phyloP scores from a whole-genome alignment of 2,797 vertebrate species.

The Ctenopoma kingsleyae region DNA sequence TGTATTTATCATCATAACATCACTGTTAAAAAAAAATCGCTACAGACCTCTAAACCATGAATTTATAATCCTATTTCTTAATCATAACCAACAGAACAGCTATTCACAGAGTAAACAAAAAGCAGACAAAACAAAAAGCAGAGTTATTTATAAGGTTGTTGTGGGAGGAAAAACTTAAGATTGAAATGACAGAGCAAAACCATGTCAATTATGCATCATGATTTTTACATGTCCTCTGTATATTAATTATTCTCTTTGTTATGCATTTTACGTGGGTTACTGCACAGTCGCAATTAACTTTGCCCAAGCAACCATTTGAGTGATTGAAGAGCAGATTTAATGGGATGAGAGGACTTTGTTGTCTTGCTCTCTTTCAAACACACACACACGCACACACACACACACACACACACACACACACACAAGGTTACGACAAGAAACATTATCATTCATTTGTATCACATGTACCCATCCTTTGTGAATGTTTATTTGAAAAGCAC shows the following conservation, averaged over 20 bases:
- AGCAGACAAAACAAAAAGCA: neutral
- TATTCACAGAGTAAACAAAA: conserved; percentile 10
- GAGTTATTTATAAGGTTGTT: conserved; percentile 23
- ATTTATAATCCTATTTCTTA: neutral
- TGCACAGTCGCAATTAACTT: conserved; percentile 73
- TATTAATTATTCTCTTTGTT: conserved; percentile 70
- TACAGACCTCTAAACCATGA: too few species aligned
- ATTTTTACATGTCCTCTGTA: conserved; percentile 64
- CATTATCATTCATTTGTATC: conserved; percentile 39
- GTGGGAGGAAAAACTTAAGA: conserved; percentile 39
- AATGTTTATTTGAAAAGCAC: conserved; percentile 28
- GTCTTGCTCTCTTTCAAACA: conserved; percentile 48
- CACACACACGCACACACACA: conserved; percentile 19
- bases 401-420: conserved; percentile 19
- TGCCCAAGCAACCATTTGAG: conserved; percentile 68
- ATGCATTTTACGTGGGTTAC: conserved; percentile 64
- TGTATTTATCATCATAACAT: too few species aligned
- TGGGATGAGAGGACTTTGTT: conserved; percentile 70
- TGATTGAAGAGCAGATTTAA: conserved; percentile 77
- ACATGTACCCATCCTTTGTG: conserved; percentile 26
- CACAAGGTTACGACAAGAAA: conserved; percentile 46
- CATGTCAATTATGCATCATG: conserved; percentile 60
- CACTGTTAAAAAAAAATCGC: too few species aligned
- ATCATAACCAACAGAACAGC: conserved; percentile 15
- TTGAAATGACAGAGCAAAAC: conserved; percentile 53